Evolutionary conservation across 1,140 invertebrate genomes (phyloP).

Genomic region (Brachionus calyciflorus): DNA sequence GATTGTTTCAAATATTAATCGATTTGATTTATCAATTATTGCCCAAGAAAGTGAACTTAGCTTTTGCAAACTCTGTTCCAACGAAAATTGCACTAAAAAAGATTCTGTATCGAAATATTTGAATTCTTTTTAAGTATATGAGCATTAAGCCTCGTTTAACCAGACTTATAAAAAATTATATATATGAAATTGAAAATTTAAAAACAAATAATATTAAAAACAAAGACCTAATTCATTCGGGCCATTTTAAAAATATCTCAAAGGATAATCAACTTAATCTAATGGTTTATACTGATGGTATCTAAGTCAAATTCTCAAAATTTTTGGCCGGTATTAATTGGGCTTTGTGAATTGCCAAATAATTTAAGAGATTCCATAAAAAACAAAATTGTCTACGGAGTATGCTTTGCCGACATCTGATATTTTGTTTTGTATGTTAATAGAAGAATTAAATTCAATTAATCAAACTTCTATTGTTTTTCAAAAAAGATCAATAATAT

Average conservation of each 20-base stretch:
- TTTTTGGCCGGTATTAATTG: neutral
- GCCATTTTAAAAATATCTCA: neutral
- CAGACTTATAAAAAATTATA: too few relatives aligned
- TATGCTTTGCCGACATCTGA: slow-evolving; percentile 10
- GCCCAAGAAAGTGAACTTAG: neutral
- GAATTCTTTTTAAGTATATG: too few relatives aligned
- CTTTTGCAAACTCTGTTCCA: too few relatives aligned
- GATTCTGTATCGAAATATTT: too few relatives aligned
- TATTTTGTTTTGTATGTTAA: neutral
- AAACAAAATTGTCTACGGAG: neutral
- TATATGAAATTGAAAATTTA: neutral
- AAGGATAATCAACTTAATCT: neutral
- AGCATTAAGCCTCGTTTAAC: too few relatives aligned
- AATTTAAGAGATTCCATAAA: neutral
- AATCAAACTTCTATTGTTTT: neutral
- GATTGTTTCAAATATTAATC: neutral
- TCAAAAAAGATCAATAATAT: neutral
- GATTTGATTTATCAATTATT: neutral
- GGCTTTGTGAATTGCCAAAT: neutral
- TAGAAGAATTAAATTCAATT: neutral
- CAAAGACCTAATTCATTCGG: neutral
- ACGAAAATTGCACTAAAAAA: too few relatives aligned
- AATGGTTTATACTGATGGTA: slow-evolving; percentile 27
- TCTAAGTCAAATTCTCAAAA: slow-evolving; percentile 12
- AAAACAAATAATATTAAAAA: neutral